Percentiles rank a stretch among this genome's conserved stretches.
phyloP scores from a whole-genome alignment of 1,140 invertebrate species.

The Lordiphosa stackelbergi region DNA sequence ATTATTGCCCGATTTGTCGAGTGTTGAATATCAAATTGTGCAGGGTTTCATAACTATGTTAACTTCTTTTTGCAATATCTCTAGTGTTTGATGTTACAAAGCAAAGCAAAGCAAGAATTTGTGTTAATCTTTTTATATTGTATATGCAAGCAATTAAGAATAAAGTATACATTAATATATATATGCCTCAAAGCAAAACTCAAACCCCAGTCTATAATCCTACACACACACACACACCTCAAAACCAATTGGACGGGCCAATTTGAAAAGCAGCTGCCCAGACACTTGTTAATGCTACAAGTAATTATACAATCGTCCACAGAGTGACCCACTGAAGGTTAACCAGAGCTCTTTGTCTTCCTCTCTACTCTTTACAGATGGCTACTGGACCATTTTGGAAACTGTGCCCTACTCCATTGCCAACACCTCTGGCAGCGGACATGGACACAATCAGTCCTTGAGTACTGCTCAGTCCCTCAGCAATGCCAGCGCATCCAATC shows the following conservation, averaged over 20 bases:
- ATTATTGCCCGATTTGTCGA: too few species aligned
- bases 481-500: constrained; percentile 26
- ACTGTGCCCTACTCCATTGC: constrained; percentile 70
- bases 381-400: constrained; percentile 74
- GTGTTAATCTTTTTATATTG: constrained; percentile 61
- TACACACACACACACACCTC: constrained; percentile 15
- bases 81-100: constrained; percentile 40
- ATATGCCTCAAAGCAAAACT: constrained; percentile 33
- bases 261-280: constrained; percentile 21
- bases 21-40: too few species aligned
- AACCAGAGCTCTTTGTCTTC: constrained; percentile 10
- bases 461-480: constrained; percentile 34
- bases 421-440: constrained; percentile 14
- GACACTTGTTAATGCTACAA: constrained; percentile 48
- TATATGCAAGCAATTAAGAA: constrained; percentile 64
- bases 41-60: constrained; percentile 11
- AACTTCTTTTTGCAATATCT: constrained; percentile 8
- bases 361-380: constrained; percentile 49
- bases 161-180: constrained; percentile 49
- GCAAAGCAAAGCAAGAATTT: constrained; percentile 34
- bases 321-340: constrained; percentile 4
- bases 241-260: constrained; percentile 40
- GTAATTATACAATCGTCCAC: constrained; percentile 33
- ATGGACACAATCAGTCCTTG: constrained; percentile 23
- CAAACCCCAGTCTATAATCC: constrained; percentile 24